These are phyloP conservation scores for Euschistus heros DNA, from an alignment of 1,140 invertebrate genomes.

Conservation along the genomic window DNA sequence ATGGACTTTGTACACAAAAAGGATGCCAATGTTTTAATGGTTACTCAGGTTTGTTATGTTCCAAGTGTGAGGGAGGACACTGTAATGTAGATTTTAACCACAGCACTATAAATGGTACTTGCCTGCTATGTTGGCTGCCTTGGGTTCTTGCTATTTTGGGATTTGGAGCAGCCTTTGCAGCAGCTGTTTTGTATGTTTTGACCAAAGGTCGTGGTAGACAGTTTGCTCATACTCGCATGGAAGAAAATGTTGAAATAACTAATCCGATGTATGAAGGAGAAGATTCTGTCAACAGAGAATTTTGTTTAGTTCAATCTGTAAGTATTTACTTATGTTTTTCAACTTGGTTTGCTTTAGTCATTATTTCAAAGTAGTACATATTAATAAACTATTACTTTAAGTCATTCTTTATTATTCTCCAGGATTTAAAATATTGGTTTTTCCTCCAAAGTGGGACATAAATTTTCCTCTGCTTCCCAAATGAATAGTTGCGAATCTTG, in stretches of 20 bases:
- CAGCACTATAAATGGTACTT: neutral
- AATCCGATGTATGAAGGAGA: constrained; percentile 75
- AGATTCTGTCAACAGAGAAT: constrained; percentile 45
- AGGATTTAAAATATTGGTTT: no score
- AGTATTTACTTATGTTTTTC: constrained; percentile 1
- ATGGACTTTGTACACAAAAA: neutral
- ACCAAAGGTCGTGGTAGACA: constrained; percentile 37
- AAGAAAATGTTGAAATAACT: constrained; percentile 68
- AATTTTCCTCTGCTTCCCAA: no score
- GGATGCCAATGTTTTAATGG: neutral
- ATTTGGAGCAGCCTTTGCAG: neutral
- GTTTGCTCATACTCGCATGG: constrained; percentile 66
- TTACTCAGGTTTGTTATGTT: neutral
- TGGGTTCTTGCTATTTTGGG: constrained; percentile 1
- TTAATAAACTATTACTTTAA: neutral
- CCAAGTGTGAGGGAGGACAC: neutral
- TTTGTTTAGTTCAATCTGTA: neutral
- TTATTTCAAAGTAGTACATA: neutral
- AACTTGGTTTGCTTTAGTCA: neutral
- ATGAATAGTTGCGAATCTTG: no score
- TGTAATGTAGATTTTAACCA: neutral
- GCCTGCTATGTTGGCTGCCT: neutral
- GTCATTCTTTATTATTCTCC: no score
- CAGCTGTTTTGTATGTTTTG: no score
- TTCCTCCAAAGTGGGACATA: no score